These are phyloP conservation scores for Eristalinus aeneus DNA, from an alignment of 2,888 invertebrate species.

Conservation along the genomic window DNA sequence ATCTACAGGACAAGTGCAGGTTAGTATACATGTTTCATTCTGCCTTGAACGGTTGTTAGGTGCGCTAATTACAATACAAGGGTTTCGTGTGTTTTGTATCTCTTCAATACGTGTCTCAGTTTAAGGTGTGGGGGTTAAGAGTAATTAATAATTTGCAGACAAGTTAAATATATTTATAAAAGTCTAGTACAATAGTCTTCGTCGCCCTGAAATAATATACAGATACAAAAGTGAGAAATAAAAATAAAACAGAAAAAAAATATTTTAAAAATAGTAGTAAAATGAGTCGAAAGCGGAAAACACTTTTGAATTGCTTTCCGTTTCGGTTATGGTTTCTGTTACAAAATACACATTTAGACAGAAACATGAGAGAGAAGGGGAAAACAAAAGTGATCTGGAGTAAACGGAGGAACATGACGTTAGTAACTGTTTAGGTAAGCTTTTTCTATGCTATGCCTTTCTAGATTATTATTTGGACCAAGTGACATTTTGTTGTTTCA, in stretches of 20 bases:
- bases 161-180: conserved; percentile 71
- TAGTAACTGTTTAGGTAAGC: conserved; percentile 9
- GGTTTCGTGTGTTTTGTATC: conserved; percentile 1
- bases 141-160: conserved; percentile 54
- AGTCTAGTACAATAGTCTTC: conserved; percentile 84
- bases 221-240: conserved; percentile 79
- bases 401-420: not conserved
- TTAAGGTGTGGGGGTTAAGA: conserved; percentile 51
- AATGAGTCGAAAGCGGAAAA: conserved; percentile 53
- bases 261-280: conserved; percentile 58
- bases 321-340: conserved; percentile 28
- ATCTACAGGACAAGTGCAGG: conserved; percentile 43
- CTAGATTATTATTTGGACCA: too few species aligned
- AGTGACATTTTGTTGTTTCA: too few species aligned
- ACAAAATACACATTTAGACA: conserved; percentile 41
- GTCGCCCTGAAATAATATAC: conserved; percentile 84
- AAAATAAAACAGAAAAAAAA: conserved; percentile 64
- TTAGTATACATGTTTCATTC: conserved; percentile 52
- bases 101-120: conserved; percentile 47
- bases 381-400: conserved; percentile 13
- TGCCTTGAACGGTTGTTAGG: conserved; percentile 47
- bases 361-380: conserved; percentile 11
- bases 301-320: conserved; percentile 31
- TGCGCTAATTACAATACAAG: conserved; percentile 58
- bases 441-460: too few species aligned